Evolutionary conservation across 2,797 vertebrate species (phyloP).

Genomic region (Champsocephalus gunnari): DNA sequence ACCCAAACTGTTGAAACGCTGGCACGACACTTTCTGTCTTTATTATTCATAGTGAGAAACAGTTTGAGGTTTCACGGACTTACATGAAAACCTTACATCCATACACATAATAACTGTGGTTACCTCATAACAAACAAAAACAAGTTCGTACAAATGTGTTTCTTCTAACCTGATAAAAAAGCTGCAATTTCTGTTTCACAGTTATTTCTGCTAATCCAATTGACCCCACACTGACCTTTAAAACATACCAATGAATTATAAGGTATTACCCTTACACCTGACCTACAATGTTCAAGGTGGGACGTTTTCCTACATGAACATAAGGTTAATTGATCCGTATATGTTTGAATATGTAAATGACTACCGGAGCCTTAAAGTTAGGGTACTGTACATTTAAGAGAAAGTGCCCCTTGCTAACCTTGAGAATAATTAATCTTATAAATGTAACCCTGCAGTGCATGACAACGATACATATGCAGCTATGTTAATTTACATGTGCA

Average conservation of each 20-base stretch:
- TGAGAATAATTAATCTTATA: conserved; percentile 57
- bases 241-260: not conserved
- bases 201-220: conserved; percentile 19
- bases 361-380: conserved; percentile 49
- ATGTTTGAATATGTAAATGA: conserved; percentile 22
- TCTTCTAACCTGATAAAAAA: not conserved
- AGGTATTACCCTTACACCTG: conserved; percentile 16
- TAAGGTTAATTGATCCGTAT: conserved; percentile 47
- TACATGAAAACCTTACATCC: conserved; percentile 1
- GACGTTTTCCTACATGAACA: conserved; percentile 16
- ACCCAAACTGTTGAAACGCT: not conserved
- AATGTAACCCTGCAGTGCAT: conserved; percentile 44
- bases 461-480: conserved; percentile 47
- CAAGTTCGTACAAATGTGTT: not conserved
- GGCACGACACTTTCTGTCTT: not conserved
- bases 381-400: conserved; percentile 51
- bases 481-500: conserved; percentile 72
- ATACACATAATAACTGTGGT: not conserved
- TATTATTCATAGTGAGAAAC: not conserved
- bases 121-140: not conserved
- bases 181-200: not conserved
- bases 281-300: conserved; percentile 21
- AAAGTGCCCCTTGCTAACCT: conserved; percentile 54
- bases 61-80: not conserved
- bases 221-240: conserved; percentile 33